These are phyloP conservation scores for Pristionchus exspectatus DNA, from an alignment of 2,888 invertebrate species.

Conservation along the genomic window DNA sequence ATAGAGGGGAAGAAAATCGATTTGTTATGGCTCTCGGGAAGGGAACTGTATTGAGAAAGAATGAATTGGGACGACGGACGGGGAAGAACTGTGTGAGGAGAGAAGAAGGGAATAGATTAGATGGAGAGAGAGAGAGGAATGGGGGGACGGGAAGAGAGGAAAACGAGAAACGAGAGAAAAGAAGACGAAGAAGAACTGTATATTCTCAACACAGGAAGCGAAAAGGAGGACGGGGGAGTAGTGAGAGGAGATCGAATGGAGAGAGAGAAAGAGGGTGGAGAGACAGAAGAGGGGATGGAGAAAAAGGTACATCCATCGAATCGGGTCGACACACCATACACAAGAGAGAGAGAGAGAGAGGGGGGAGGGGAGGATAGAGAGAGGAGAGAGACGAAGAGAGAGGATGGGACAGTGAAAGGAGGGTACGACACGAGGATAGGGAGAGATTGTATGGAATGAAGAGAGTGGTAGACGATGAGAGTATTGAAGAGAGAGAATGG, in stretches of 20 bases:
- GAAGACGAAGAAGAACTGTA: constrained; percentile 51
- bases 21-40: constrained; percentile 20
- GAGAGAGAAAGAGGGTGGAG: constrained; percentile 58
- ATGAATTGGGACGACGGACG: neutral
- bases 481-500: neutral
- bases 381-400: constrained; percentile 26
- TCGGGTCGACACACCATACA: constrained; percentile 47
- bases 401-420: constrained; percentile 23
- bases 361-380: neutral
- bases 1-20: neutral
- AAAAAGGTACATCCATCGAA: constrained; percentile 59
- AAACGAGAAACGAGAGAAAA: constrained; percentile 37
- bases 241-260: constrained; percentile 36
- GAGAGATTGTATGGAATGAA: neutral
- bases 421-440: neutral
- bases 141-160: neutral
- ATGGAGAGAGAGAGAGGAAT: constrained; percentile 18
- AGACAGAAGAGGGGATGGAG: constrained; percentile 59
- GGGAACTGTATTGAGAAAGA: constrained; percentile 40
- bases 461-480: neutral
- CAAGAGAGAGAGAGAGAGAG: constrained; percentile 53
- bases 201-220: constrained; percentile 48
- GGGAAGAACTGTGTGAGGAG: neutral
- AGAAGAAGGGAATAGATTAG: constrained; percentile 35
- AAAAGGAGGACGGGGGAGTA: constrained; percentile 22